phyloP scores from a whole-genome alignment of 2,888 invertebrate genomes.

The Tachina fera region DNA sequence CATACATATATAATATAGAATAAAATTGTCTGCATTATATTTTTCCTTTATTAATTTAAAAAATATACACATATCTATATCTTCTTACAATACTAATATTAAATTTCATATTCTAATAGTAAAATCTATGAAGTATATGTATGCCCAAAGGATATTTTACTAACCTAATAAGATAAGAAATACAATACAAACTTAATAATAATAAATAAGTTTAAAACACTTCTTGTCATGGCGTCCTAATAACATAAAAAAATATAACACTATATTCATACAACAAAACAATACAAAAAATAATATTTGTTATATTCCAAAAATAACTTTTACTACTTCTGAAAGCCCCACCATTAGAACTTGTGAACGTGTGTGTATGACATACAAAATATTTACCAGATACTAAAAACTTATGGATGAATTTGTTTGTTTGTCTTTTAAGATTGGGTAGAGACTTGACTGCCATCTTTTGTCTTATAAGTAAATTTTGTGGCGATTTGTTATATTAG shows the following conservation, averaged over 20 bases:
- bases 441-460: conserved; percentile 48
- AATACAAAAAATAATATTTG: conserved; percentile 21
- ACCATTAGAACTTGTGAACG: background rate
- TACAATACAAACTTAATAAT: conserved; percentile 23
- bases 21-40: too few species aligned
- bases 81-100: too few species aligned
- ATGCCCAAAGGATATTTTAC: conserved; percentile 47
- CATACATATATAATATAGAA: too few species aligned
- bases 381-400: background rate
- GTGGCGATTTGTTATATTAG: conserved; percentile 65
- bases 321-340: conserved; percentile 12
- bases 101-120: too few species aligned
- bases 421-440: background rate
- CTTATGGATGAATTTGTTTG: conserved; percentile 20
- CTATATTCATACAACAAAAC: conserved; percentile 2
- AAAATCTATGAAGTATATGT: background rate
- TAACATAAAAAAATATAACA: conserved; percentile 27
- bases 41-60: too few species aligned
- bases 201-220: conserved; percentile 30
- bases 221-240: conserved; percentile 28
- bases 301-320: conserved; percentile 36
- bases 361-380: background rate
- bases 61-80: too few species aligned
- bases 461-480: conserved; percentile 64
- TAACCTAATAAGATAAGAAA: conserved; percentile 47